Conservation (phyloP, 1,140 invertebrate genomes). For the Orchestia grillus region DNA sequence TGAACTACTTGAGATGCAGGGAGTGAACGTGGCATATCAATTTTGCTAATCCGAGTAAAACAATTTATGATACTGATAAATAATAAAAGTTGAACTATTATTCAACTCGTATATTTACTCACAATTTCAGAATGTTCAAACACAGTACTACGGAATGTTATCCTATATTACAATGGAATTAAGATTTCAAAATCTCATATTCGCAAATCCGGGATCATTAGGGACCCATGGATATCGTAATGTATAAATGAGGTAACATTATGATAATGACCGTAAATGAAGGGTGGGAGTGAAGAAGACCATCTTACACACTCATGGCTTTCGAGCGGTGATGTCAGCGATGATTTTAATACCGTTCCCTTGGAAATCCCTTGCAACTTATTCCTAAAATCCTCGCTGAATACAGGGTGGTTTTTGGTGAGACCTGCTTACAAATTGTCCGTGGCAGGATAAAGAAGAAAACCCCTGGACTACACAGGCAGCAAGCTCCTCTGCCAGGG, state of each 20-base stretch:
- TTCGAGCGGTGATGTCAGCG: not conserved
- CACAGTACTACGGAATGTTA: not conserved
- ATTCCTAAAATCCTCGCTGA: not conserved
- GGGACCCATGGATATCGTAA: not conserved
- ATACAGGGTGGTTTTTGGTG: not conserved
- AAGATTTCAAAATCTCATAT: not conserved
- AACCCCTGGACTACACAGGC: not conserved
- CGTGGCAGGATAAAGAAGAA: not conserved
- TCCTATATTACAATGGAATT: not conserved
- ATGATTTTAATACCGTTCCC: constrained; percentile 18
- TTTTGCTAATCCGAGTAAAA: no score
- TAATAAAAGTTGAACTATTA: no score
- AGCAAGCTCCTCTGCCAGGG: not conserved
- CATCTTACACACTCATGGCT: not conserved
- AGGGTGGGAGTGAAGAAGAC: not conserved
- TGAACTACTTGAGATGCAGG: no score
- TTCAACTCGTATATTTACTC: not conserved
- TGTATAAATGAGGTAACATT: not conserved
- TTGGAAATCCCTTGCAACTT: constrained; percentile 12
- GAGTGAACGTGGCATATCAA: no score
- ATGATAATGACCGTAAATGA: not conserved
- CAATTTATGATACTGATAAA: no score
- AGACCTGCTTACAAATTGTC: not conserved
- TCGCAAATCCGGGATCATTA: not conserved
- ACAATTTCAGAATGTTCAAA: not conserved